Percentiles rank a stretch among this genome's conserved stretches.
Evolutionary conservation across 2,888 invertebrate species (phyloP).

Genomic region (Standfussiana lucernea): DNA sequence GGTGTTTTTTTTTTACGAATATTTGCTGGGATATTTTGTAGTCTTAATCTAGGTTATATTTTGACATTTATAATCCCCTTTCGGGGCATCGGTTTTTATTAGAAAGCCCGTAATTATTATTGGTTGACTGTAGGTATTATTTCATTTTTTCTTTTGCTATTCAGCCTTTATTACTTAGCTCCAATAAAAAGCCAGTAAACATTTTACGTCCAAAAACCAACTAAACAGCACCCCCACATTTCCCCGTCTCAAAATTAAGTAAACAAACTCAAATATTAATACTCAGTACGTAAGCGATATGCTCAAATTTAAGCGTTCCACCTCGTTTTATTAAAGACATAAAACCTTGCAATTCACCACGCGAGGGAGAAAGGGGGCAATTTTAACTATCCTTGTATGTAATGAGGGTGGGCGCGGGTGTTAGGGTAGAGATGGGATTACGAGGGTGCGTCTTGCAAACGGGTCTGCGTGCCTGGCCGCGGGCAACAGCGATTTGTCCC

Average conservation of each 20-base stretch:
- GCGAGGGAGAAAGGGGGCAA: constrained; percentile 75
- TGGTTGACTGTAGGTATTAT: background rate
- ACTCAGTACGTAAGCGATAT: constrained; percentile 62
- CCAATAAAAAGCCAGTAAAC: background rate
- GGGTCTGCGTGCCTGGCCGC: constrained; percentile 87
- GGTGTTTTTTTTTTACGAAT: background rate
- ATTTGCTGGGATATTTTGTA: background rate
- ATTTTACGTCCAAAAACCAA: background rate
- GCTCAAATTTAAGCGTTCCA: constrained; percentile 69
- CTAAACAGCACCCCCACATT: background rate
- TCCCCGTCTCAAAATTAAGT: constrained; percentile 26
- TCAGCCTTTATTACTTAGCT: background rate
- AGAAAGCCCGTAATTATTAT: background rate
- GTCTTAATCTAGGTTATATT: background rate
- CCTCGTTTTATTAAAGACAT: constrained; percentile 87
- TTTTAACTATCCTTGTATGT: constrained; percentile 89
- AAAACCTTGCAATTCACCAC: constrained; percentile 82
- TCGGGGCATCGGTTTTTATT: background rate
- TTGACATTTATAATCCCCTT: background rate
- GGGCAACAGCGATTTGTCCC: constrained; percentile 88
- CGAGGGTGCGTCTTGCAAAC: constrained; percentile 90
- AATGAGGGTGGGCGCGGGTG: constrained; percentile 81
- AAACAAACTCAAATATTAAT: constrained; percentile 59
- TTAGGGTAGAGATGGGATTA: constrained; percentile 79
- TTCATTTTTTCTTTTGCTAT: background rate